Percentiles rank a stretch among this genome's conserved stretches.
phyloP scores from a whole-genome alignment of 1,140 invertebrate species.

The Drosophila carrolli region DNA sequence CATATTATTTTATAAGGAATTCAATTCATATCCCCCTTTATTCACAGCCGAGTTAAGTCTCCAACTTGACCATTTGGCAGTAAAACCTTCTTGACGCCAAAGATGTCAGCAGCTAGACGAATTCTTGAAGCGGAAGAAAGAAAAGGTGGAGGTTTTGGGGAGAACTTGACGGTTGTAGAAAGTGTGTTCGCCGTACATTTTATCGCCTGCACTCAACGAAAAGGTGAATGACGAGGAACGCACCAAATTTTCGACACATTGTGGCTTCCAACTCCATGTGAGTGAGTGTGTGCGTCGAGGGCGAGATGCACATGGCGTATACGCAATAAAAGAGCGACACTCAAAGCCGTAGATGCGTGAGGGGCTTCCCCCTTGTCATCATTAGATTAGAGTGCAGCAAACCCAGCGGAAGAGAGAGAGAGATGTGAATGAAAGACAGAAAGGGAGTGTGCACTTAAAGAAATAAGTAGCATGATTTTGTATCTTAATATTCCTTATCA shows the following conservation, averaged over 20 bases:
- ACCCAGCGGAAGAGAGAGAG: conserved; percentile 19
- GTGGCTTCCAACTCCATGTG: conserved; percentile 25
- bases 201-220: conserved; percentile 37
- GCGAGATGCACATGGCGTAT: conserved; percentile 50
- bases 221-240: conserved; percentile 42
- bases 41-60: not conserved
- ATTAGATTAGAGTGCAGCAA: conserved; percentile 75
- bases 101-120: conserved; percentile 37
- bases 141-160: conserved; percentile 2
- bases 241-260: conserved; percentile 58
- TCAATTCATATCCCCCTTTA: not conserved
- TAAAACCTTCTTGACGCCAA: not conserved
- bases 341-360: conserved; percentile 7
- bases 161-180: conserved; percentile 6
- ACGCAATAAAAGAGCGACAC: conserved; percentile 55
- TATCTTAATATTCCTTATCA: no score
- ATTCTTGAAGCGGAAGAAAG: conserved; percentile 28
- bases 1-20: not conserved
- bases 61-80: conserved; percentile 22
- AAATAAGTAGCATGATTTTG: not conserved
- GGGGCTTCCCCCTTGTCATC: conserved; percentile 59
- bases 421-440: conserved; percentile 15
- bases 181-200: conserved; percentile 26
- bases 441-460: not conserved
- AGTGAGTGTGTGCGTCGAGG: conserved; percentile 13